Conservation (phyloP, 2,888 invertebrate genomes). For the Dicycla oo region DNA sequence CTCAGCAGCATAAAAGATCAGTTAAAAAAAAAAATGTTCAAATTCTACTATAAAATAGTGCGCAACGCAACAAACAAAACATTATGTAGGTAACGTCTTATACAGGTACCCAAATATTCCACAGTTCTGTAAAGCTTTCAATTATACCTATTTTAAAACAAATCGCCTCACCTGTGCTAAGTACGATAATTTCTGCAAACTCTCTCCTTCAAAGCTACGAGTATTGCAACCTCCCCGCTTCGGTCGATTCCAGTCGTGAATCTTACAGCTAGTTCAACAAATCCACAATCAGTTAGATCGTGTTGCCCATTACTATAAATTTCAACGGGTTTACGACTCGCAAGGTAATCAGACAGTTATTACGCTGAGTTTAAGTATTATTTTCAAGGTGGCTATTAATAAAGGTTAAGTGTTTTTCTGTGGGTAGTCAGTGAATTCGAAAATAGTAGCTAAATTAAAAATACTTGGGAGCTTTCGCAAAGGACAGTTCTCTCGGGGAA, state of each 20-base stretch:
- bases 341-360: constrained; percentile 16
- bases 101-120: background rate
- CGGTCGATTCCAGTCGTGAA: constrained; percentile 32
- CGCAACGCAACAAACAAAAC: too few species aligned
- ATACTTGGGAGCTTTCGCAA: too few species aligned
- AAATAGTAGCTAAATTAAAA: background rate
- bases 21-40: too few species aligned
- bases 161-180: constrained; percentile 23
- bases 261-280: constrained; percentile 48
- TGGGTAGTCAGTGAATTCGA: background rate
- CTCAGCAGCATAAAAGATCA: too few species aligned
- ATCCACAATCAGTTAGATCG: constrained; percentile 57
- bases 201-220: constrained; percentile 14
- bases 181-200: constrained; percentile 3
- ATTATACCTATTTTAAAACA: background rate
- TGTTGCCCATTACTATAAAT: constrained; percentile 45
- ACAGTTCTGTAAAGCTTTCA: background rate
- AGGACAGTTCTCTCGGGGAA: too few species aligned
- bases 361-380: constrained; percentile 18
- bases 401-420: constrained; percentile 8
- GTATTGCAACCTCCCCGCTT: constrained; percentile 21
- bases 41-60: too few species aligned
- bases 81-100: too few species aligned
- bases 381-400: constrained; percentile 21
- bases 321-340: constrained; percentile 29